Conservation (phyloP, 2,888 invertebrate species). For the Peribatodes rhomboidaria region DNA sequence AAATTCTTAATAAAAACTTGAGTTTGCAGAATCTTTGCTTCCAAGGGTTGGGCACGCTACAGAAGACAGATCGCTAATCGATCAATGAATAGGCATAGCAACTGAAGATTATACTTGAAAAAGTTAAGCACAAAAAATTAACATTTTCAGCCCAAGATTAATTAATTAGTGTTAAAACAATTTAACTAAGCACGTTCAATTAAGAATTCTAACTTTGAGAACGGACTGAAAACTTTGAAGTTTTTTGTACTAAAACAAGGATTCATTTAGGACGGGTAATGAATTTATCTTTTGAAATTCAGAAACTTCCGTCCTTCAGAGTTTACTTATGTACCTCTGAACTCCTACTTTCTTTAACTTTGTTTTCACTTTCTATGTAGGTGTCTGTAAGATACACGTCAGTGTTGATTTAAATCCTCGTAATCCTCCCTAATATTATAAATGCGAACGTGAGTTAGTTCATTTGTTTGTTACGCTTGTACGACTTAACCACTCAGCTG, state of each 20-base stretch:
- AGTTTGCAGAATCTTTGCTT: too few species aligned
- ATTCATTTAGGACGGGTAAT: constrained; percentile 7
- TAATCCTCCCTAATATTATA: too few species aligned
- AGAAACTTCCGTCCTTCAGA: background rate
- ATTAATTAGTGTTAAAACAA: constrained; percentile 8
- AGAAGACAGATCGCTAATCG: too few species aligned
- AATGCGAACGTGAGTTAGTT: too few species aligned
- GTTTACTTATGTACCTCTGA: background rate
- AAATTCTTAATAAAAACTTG: too few species aligned
- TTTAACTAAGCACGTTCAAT: constrained; percentile 12
- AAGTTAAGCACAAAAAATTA: background rate
- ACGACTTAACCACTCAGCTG: too few species aligned
- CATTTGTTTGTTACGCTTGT: too few species aligned
- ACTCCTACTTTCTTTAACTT: background rate
- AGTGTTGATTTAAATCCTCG: background rate
- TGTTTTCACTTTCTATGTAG: background rate
- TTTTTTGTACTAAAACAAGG: constrained; percentile 16
- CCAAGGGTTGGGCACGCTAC: too few species aligned
- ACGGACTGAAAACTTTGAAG: constrained; percentile 2
- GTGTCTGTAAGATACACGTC: background rate
- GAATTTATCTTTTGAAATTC: constrained; percentile 15
- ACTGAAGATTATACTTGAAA: background rate
- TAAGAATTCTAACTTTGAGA: constrained; percentile 9
- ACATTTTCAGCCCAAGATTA: background rate
- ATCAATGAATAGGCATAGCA: background rate